Evolutionary conservation across 2,113 vertebrate species (phyloP), one percentile per base, ranked within the genome.

Genomic region (Orientallactaga bullata): DNA sequence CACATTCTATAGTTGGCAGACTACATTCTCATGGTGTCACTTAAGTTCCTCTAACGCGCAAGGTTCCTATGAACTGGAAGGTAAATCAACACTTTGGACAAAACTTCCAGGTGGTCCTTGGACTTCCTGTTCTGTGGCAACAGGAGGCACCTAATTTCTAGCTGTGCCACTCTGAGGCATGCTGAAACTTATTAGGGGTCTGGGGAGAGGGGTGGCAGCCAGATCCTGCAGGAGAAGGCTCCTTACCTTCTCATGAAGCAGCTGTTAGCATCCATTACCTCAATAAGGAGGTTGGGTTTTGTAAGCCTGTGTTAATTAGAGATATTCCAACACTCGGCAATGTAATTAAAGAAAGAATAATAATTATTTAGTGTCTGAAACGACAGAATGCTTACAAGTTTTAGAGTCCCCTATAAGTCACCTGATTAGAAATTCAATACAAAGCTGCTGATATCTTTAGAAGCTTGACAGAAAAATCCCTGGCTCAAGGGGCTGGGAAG

Each of bases 301-400:
- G 5, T 24, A 91, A 72, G 68, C 13, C 77, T 58, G 32, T 30
- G 37, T 85, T 90, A 89, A 77, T 88, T 88, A 85, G 84, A 94
- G 87, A 72, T 81, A 95, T 42, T 32, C 74, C 81, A 93, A 35
- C 2, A 0, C n/a, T 68, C 89, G 65, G 79, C 93, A 77, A 77
- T 65, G 61, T 21, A 94, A 92, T 95, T 93, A 89, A 7, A 94
- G 93, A 84, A 87, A 86, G 77, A 89, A 94, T 85, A 76, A 87
- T 84, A n/a, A 95, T 83, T 74, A 85, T 85, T 95, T 93, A 39
- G 89, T 39, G 35, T 89, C 81, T 93, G 96, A 91, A 76, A 85
- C 32, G 26, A 80, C 60, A 88, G 73, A 7, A 7, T 73, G 71
- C 60, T 93, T 94, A 61, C 61, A 39, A 63, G 51, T 85, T 77